Conservation (phyloP, 1,140 invertebrate species). For the Brachionus paranguensis region DNA sequence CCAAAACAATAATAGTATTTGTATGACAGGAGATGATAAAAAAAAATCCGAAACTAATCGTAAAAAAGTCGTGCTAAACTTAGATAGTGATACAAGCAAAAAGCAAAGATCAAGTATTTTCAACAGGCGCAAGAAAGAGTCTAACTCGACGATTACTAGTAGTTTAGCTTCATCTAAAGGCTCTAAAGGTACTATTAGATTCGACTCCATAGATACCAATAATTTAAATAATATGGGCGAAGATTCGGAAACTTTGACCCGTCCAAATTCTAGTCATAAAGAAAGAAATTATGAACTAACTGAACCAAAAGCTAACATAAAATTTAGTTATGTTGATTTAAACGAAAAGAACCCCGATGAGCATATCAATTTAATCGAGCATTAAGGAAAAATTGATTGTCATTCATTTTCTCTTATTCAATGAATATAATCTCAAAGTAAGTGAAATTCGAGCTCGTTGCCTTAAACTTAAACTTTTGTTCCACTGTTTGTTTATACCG, state of each 20-base stretch:
- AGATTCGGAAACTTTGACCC: not conserved
- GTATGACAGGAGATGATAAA: not conserved
- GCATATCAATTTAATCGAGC: not conserved
- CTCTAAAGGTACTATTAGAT: not conserved
- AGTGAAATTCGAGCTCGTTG: not conserved
- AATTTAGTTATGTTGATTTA: not conserved
- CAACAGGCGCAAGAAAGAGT: not conserved
- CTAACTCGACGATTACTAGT: slow-evolving; percentile 10
- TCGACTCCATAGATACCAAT: not conserved
- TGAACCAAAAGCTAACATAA: not conserved
- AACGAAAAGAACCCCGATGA: not conserved
- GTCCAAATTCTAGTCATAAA: not conserved
- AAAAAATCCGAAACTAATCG: not conserved
- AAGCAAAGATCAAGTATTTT: not conserved
- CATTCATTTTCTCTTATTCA: not conserved
- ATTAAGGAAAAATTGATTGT: not conserved
- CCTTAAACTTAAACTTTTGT: not conserved
- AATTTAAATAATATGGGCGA: not conserved
- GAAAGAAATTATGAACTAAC: not conserved
- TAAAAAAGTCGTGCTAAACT: not conserved
- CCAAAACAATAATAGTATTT: not conserved
- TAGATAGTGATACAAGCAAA: not conserved
- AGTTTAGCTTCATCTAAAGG: not conserved
- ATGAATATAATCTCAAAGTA: not conserved
- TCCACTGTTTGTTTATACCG: not conserved